Base-by-base conservation (phyloP, 2,797 vertebrate species). In the Falco biarmicus region DNA sequence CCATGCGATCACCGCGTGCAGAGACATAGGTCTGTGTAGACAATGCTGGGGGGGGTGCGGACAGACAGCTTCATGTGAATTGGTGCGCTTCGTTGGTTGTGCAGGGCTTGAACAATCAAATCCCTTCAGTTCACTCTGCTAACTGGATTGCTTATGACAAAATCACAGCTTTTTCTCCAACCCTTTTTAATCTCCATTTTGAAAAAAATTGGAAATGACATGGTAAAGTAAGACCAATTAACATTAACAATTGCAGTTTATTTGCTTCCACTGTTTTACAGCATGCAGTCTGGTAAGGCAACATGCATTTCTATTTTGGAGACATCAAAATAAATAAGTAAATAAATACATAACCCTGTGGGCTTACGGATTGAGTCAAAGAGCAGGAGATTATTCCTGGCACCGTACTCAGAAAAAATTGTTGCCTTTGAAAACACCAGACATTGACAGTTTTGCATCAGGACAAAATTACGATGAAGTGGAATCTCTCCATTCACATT, bases 171-270 rank as follows among this genome's bases (percentile, higher is more conserved):
- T 95, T 95, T 95, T 91, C 66, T 95, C 87, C 87, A 91, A 51
- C 76, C 34, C 89, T 73, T 75, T 92, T 96, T 94, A 96, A 97
- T 97, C 82, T 95, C 75, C 32, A 24, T 95, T 89, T 94, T 95
- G 94, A 94, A 95, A 96, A 96, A 93, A 85, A 96, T 94, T 92
- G 84, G 74, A 92, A 97, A 97, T 95, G 94, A 97, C 96, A 84
- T 70, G 61, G 76, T 93, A 93, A 95, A 97, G 90, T 93, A 94
- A 92, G 96, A 78, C 84, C 96, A 96, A 97, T 97, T 96, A 97
- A 69, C 93, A 76, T 81, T 83, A 97, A 96, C 94, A 94, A 89
- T 95, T 96, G 91, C 80, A 63, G 92, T 95, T 93, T 90, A 87
- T 96, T 97, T 91, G 81, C 84, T 95, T 50, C 45, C 51, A 48